phyloP scores from a whole-genome alignment of 2,113 vertebrate genomes.

The Ursus arctos region DNA sequence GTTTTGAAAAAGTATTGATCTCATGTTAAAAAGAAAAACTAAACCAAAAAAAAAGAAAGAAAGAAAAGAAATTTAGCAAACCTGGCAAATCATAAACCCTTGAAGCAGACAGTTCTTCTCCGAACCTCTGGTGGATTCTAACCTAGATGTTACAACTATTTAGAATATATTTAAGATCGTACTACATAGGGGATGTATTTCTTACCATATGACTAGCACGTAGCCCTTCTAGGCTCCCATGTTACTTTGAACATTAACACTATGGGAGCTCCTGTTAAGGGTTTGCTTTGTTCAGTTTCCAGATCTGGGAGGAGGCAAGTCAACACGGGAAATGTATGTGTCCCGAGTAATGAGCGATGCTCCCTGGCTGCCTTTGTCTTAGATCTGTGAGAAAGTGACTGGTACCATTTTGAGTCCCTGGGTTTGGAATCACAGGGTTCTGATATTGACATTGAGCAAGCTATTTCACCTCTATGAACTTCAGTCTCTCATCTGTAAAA shows the following conservation, averaged over 20 bases:
- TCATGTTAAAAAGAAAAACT: not conserved
- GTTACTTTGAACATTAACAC: not conserved
- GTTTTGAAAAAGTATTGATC: not conserved
- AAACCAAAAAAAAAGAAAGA: not conserved
- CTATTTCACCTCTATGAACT: not conserved
- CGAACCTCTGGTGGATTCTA: not conserved
- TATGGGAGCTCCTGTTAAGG: not conserved
- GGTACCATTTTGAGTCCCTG: not conserved
- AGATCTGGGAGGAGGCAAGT: not conserved
- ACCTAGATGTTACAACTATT: not conserved
- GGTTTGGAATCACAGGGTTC: not conserved
- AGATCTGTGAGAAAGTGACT: not conserved
- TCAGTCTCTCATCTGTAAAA: not conserved
- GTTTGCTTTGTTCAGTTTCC: not conserved
- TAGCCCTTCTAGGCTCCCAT: not conserved
- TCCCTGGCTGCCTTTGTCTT: not conserved
- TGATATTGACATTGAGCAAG: not conserved
- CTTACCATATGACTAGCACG: not conserved
- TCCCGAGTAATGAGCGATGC: not conserved
- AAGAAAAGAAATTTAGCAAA: not conserved
- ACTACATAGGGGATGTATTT: not conserved
- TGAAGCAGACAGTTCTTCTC: not conserved
- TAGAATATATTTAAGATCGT: not conserved
- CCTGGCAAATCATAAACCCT: not conserved
- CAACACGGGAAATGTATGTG: not conserved